These are phyloP conservation scores for Thryonomys swinderianus DNA, from an alignment of 2,113 vertebrate species.

Conservation along the genomic window DNA sequence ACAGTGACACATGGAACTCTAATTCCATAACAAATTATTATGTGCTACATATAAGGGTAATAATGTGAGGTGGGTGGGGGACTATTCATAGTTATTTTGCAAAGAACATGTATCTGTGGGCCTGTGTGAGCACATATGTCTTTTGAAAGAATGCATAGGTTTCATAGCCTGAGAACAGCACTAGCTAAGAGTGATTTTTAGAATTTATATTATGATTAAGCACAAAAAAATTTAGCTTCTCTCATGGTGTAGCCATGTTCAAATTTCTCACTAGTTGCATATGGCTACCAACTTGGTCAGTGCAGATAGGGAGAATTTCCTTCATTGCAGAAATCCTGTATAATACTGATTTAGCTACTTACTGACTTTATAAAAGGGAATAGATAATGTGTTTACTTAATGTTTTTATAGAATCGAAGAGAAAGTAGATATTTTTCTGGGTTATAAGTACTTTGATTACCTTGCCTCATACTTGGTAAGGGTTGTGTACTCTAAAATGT, in stretches of 20 bases:
- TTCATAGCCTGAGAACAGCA: not conserved
- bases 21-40: not conserved
- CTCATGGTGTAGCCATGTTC: no score
- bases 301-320: not conserved
- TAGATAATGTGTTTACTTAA: not conserved
- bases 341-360: not conserved
- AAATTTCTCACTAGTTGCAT: fast-evolving
- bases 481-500: not conserved
- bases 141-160: not conserved
- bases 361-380: not conserved
- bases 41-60: not conserved
- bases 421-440: not conserved
- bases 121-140: not conserved
- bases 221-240: not conserved
- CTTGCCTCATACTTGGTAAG: not conserved
- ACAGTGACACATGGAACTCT: not conserved
- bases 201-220: not conserved
- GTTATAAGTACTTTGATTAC: not conserved
- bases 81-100: not conserved
- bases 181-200: not conserved
- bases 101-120: not conserved
- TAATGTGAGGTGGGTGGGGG: fast-evolving
- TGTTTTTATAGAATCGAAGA: not conserved
- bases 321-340: not conserved
- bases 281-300: not conserved